These are phyloP conservation scores for Prenolepis imparis DNA, from an alignment of 2,888 invertebrate genomes.

Conservation along the genomic window DNA sequence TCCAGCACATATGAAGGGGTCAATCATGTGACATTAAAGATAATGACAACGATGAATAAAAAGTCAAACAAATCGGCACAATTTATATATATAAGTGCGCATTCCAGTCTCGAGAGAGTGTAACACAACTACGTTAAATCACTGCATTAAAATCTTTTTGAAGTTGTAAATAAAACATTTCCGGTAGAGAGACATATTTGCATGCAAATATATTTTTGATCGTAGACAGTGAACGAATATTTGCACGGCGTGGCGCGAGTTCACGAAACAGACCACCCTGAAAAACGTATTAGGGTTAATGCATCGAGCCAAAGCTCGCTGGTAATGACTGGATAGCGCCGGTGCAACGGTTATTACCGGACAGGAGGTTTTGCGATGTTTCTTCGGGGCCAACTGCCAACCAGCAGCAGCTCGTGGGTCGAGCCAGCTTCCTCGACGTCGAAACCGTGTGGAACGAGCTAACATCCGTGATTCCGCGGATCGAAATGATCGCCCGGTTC, in stretches of 20 bases:
- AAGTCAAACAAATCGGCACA: not conserved
- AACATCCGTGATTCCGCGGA: constrained; percentile 68
- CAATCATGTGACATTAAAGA: not conserved
- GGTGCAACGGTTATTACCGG: constrained; percentile 73
- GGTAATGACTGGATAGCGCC: constrained; percentile 75
- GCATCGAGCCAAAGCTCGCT: constrained; percentile 69
- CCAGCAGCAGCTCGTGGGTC: constrained; percentile 52
- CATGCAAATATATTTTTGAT: constrained; percentile 2
- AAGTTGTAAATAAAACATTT: not conserved
- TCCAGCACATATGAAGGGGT: not conserved
- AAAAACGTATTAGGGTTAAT: constrained; percentile 78
- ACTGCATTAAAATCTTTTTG: not conserved
- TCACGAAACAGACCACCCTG: constrained; percentile 77
- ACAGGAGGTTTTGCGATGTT: constrained; percentile 72
- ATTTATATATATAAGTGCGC: not conserved
- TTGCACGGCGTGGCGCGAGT: not conserved
- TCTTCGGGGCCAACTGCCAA: constrained; percentile 63
- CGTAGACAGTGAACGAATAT: not conserved
- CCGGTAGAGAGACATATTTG: not conserved
- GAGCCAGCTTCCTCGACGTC: constrained; percentile 58
- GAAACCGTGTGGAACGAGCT: constrained; percentile 67
- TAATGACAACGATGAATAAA: constrained; percentile 1
- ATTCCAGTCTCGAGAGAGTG: not conserved
- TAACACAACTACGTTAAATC: not conserved
- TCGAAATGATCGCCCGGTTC: constrained; percentile 55